Percentiles rank a stretch among this genome's conserved stretches.
Conservation (phyloP, 2,888 invertebrate species). For the Melangyna quadrimaculata region DNA sequence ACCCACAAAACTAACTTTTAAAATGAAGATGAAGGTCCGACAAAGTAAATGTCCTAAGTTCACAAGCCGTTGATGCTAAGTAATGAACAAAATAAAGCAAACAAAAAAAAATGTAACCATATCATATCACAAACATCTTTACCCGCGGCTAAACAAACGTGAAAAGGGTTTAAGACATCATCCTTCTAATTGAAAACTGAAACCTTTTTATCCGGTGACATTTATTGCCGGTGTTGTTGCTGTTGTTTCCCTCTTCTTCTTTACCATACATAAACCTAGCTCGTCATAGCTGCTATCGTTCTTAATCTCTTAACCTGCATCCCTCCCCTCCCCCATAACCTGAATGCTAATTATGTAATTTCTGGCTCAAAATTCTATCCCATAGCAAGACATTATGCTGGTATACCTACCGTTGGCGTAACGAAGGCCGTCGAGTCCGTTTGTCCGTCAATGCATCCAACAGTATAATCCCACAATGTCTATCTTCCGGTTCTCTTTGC, state of each 20-base stretch:
- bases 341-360: conserved; percentile 69
- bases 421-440: neutral
- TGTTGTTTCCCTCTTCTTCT: neutral
- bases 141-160: conserved; percentile 36
- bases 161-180: conserved; percentile 64
- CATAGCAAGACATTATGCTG: conserved; percentile 26
- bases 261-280: too few species aligned
- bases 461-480: conserved; percentile 30
- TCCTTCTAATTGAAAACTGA: conserved; percentile 66
- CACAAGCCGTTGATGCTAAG: conserved; percentile 1
- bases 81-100: conserved; percentile 5
- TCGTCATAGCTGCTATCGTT: neutral
- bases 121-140: conserved; percentile 22
- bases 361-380: conserved; percentile 46
- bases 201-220: conserved; percentile 71
- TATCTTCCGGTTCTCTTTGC: neutral
- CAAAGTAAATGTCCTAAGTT: conserved; percentile 21
- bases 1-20: conserved; percentile 11
- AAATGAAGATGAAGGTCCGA: neutral
- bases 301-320: conserved; percentile 1
- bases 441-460: neutral
- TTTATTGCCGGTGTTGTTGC: conserved; percentile 55
- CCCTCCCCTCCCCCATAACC: neutral
- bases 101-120: neutral
- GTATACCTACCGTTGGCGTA: neutral